phyloP scores from a whole-genome alignment of 2,797 vertebrate genomes.

The Macrochelys suwanniensis region DNA sequence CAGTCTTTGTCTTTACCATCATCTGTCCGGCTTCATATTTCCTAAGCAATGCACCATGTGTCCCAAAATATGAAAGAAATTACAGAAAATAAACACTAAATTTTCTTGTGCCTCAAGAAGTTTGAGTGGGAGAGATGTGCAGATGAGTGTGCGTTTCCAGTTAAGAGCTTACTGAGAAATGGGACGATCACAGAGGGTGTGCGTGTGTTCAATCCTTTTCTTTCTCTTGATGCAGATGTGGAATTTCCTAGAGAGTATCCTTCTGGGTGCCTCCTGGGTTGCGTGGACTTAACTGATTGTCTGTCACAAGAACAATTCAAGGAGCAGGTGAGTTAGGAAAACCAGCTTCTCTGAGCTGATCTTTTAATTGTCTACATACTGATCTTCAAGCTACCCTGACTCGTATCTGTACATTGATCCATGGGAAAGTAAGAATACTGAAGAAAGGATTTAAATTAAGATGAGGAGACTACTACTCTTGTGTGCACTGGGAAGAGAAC shows the following conservation, averaged over 20 bases:
- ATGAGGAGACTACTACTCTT: not conserved
- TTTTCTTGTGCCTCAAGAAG: constrained; percentile 33
- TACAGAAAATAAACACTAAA: not conserved
- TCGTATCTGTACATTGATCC: accelerated
- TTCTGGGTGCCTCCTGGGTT: constrained; percentile 94
- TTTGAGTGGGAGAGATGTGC: not conserved
- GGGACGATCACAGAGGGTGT: not conserved
- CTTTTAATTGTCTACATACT: not conserved
- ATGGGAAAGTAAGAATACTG: not conserved
- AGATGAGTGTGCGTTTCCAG: not conserved
- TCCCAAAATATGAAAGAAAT: constrained; percentile 9
- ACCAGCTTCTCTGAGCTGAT: not conserved
- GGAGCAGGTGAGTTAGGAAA: constrained; percentile 88
- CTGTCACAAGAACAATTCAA: constrained; percentile 93
- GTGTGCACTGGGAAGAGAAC: too few species aligned
- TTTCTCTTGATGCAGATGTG: constrained; percentile 81
- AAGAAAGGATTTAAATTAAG: not conserved
- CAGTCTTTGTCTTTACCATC: not conserved
- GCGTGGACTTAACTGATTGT: constrained; percentile 91
- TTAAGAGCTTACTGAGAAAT: constrained; percentile 5
- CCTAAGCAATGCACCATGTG: not conserved
- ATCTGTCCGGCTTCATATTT: not conserved
- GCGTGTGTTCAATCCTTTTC: constrained; percentile 1
- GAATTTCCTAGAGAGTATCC: constrained; percentile 91
- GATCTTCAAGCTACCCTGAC: not conserved